A percentile compares a stretch with the other conserved stretches of the same genome.
Conservation (phyloP, 2,888 invertebrate genomes). For the Cryptus viduatorius region DNA sequence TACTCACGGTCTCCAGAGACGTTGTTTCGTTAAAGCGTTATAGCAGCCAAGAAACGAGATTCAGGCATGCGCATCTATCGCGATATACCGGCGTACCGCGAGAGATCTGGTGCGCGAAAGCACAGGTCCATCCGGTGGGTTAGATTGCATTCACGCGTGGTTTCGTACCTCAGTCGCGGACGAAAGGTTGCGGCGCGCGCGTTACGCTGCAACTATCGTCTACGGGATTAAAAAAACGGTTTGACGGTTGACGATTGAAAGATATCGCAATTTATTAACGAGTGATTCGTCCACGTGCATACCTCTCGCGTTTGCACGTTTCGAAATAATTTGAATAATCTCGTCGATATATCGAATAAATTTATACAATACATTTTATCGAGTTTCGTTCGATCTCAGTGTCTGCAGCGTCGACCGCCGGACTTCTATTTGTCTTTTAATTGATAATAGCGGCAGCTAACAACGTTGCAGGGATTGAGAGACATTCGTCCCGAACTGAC, state of each 20-base stretch:
- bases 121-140: conserved; percentile 14
- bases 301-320: neutral
- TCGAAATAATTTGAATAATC: neutral
- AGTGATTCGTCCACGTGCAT: neutral
- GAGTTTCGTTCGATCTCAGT: neutral
- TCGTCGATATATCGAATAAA: neutral
- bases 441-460: neutral
- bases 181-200: conserved; percentile 23
- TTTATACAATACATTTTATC: neutral
- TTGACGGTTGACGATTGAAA: neutral
- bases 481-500: neutral
- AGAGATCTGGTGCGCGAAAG: conserved; percentile 51
- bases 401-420: neutral
- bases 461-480: neutral
- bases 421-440: neutral
- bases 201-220: neutral
- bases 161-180: conserved; percentile 5
- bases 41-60: conserved; percentile 23
- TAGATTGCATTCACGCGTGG: conserved; percentile 14
- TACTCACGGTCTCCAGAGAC: neutral
- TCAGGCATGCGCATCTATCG: conserved; percentile 56
- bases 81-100: conserved; percentile 33
- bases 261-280: neutral
- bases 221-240: neutral
- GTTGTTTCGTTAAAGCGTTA: conserved; percentile 11